A percentile compares a stretch with the other conserved stretches of the same genome.
Conservation (phyloP, 2,113 vertebrate genomes). For the Argyrosomus japonicus region DNA sequence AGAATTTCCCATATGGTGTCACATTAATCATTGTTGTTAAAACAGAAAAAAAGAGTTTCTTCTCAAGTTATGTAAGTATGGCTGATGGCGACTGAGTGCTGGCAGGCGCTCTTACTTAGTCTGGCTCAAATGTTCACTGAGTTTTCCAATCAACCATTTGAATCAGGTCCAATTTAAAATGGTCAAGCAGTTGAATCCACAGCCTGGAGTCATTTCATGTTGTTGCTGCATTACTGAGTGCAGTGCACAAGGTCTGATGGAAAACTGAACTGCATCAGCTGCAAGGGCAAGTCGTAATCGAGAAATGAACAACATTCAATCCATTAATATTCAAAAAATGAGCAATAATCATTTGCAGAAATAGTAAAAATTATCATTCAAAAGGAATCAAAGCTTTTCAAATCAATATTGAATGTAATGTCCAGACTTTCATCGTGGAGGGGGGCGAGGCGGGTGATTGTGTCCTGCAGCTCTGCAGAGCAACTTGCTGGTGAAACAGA, state of each 20-base stretch:
- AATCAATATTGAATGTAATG: neutral
- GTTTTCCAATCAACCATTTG: slow-evolving; percentile 24
- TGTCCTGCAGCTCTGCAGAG: neutral
- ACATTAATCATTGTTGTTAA: neutral
- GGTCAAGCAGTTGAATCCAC: neutral
- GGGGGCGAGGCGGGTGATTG: neutral
- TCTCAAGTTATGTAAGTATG: neutral
- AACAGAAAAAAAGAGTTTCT: neutral
- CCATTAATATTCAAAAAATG: neutral
- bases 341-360: neutral
- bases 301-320: neutral
- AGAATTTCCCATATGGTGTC: slow-evolving; percentile 12
- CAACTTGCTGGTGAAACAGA: neutral
- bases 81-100: slow-evolving; percentile 1
- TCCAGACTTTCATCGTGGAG: neutral
- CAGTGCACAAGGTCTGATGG: neutral
- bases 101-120: neutral
- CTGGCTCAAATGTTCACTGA: slow-evolving; percentile 11
- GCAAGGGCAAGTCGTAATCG: neutral
- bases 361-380: neutral
- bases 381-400: neutral
- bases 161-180: slow-evolving; percentile 24
- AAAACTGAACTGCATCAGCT: neutral
- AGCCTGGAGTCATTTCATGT: slow-evolving; percentile 9
- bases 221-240: neutral